Evolutionary conservation across 1,140 invertebrate species (phyloP), one percentile per base, ranked within the genome.

Genomic region (Fopius arisanus): DNA sequence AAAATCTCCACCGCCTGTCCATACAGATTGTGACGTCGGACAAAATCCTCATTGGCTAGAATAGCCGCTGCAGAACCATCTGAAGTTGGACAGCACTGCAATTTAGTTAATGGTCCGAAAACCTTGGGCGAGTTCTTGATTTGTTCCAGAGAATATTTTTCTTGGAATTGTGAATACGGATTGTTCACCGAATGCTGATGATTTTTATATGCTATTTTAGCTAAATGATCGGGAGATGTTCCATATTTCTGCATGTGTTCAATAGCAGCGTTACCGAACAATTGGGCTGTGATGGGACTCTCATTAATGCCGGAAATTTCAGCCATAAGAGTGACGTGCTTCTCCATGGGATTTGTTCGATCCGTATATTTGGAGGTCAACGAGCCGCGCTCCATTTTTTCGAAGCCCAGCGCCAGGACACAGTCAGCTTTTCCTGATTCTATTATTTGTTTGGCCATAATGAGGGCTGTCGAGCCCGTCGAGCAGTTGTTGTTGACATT

Each of bases 401-500:
- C 98, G 87, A 99, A 99, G 3, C 98, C 98, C 54, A 99, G 83
- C 19, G 97, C 98, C 41, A 99, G 86, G 0, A 95, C 93, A 85
- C 98, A 97, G 82, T 98, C 93, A 16, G 92, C 91, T 77, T 92
- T 89, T 10, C 96, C 96, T 78, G 93, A 91, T 88, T 97, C 93
- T 19, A 99, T 89, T 7, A 98, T 90, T 85, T 99, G 96, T 83
- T 97, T 97, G 0, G 93, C 97, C 80, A 99, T 87, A 73, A 93
- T 92, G 0, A 99, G 84, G 2, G 98, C 98, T 67, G 95, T 96
- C 0, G 97, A 96, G 10, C 98, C 98, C 19, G 97, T 99, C 0
- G 98, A 94, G 83, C 98, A 99, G 82, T 98, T 98, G 83, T 99
- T 99, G 87, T 99, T 99, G 0, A 99, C 97, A 90, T 99, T 99